Conservation (phyloP, 2,888 invertebrate species). For the Gnatocerus cornutus region DNA sequence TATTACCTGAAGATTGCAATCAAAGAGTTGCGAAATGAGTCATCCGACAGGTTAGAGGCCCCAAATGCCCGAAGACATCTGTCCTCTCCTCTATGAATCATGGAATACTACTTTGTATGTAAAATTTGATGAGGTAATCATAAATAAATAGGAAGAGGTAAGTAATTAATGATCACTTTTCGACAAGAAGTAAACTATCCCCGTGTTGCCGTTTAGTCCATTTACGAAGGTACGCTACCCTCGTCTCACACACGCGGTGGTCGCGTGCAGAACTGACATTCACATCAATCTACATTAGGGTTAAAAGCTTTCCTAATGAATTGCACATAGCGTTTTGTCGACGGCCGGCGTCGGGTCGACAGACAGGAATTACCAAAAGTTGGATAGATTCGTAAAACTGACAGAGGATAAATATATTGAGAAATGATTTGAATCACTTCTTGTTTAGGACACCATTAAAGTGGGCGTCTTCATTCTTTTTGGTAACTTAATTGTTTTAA, state of each 20-base stretch:
- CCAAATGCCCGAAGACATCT: constrained; percentile 46
- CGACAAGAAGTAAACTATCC: constrained; percentile 19
- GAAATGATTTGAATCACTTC: neutral
- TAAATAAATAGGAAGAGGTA: constrained; percentile 31
- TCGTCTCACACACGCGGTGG: constrained; percentile 55
- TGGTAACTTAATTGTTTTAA: no score
- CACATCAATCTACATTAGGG: constrained; percentile 71
- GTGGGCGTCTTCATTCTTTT: no score
- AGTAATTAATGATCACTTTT: constrained; percentile 39
- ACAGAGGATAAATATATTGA: neutral
- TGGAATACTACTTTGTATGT: constrained; percentile 6
- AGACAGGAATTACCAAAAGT: constrained; percentile 16
- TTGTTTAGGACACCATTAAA: no score
- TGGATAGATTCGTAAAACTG: neutral
- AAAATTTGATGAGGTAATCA: constrained; percentile 45
- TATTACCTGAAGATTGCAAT: constrained; percentile 55
- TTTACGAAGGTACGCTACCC: constrained; percentile 39
- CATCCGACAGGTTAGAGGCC: constrained; percentile 50
- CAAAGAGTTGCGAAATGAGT: constrained; percentile 52
- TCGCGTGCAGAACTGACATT: constrained; percentile 65
- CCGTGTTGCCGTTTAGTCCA: constrained; percentile 44
- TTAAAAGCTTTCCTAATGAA: constrained; percentile 71
- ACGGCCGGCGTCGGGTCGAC: constrained; percentile 19
- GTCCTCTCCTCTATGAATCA: constrained; percentile 42
- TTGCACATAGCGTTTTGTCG: constrained; percentile 67